Conservation (phyloP, 1,140 invertebrate species). For the Druon quercuslanigerum region DNA sequence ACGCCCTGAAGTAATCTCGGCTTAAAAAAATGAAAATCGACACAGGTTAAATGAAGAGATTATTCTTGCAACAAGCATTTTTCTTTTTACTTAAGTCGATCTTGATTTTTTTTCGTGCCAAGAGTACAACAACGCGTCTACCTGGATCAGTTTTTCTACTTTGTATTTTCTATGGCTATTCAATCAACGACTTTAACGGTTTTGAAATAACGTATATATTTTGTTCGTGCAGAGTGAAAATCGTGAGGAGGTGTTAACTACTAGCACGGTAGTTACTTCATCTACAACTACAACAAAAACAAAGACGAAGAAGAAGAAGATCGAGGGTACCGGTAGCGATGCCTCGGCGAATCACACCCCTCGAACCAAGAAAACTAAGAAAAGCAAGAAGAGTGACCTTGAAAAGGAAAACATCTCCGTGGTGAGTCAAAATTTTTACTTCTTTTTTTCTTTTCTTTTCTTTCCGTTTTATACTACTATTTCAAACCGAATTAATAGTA, state of each 20-base stretch:
- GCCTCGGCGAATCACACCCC: conserved; percentile 70
- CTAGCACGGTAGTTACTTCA: conserved; percentile 54
- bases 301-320: conserved; percentile 74
- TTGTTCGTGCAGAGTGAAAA: conserved; percentile 64
- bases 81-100: no score
- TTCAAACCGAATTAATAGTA: background rate
- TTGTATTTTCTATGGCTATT: no score
- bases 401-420: conserved; percentile 81
- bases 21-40: no score
- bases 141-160: no score
- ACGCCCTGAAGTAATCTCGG: no score
- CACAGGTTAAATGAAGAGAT: no score
- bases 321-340: conserved; percentile 69
- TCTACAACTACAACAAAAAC: conserved; percentile 53
- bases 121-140: no score
- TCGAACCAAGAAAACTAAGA: conserved; percentile 78
- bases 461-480: background rate
- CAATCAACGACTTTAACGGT: background rate
- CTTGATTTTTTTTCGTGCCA: no score
- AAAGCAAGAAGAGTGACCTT: conserved; percentile 77
- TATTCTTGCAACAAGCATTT: no score
- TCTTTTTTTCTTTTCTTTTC: conserved; percentile 30
- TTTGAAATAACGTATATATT: conserved; percentile 6
- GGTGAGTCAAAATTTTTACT: conserved; percentile 71
- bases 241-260: conserved; percentile 70